A percentile compares a stretch with the other conserved stretches of the same genome.
Evolutionary conservation across 1,140 invertebrate species (phyloP).

Genomic region (Lepidurus arcticus): DNA sequence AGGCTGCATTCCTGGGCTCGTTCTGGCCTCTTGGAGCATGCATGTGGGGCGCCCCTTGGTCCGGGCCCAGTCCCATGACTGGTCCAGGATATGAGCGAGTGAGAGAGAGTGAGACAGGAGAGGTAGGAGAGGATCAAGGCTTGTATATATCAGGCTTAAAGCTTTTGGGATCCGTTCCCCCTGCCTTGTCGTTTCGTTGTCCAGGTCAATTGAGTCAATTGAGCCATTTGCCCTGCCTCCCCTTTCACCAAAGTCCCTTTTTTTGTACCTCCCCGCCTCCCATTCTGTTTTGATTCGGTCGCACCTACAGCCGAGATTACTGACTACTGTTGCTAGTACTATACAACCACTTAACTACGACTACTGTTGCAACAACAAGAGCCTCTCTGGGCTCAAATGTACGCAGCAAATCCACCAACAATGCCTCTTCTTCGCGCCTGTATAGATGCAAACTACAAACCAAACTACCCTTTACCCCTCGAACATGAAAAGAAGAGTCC

Average conservation of each 20-base stretch:
- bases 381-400: no score
- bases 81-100: not conserved
- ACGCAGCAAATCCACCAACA: no score
- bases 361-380: no score
- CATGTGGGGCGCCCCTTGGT: not conserved
- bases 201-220: conserved; percentile 10
- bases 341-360: no score
- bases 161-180: not conserved
- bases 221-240: conserved; percentile 11
- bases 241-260: not conserved
- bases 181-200: conserved; percentile 1
- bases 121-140: not conserved
- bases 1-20: not conserved
- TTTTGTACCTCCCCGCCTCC: not conserved
- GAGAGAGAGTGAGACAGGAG: not conserved
- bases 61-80: not conserved
- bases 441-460: not conserved
- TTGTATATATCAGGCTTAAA: not conserved
- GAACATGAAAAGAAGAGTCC: not conserved
- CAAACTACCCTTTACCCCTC: no score
- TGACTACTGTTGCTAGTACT: not conserved
- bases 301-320: conserved; percentile 5
- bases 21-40: not conserved
- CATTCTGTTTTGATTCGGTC: conserved; percentile 9
- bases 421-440: not conserved